Percentiles rank a stretch among this genome's conserved stretches.
Evolutionary conservation across 2,888 invertebrate genomes (phyloP).

Genomic region (Chironomus riparius): DNA sequence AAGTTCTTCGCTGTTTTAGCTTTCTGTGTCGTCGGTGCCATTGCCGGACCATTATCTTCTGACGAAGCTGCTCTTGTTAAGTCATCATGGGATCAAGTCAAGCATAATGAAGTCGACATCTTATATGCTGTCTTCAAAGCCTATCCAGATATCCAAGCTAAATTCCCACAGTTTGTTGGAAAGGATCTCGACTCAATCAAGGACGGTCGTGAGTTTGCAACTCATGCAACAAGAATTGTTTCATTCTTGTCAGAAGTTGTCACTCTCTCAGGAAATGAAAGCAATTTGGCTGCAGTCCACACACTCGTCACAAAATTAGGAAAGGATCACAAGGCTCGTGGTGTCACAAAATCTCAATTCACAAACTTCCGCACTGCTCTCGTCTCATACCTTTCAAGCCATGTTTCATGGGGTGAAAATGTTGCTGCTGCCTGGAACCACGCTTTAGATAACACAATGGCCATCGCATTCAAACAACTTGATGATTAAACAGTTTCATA

Average conservation of each 20-base stretch:
- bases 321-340: background rate
- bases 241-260: background rate
- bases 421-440: background rate
- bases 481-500: background rate
- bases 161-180: background rate
- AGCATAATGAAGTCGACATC: background rate
- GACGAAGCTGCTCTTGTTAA: background rate
- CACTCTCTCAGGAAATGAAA: background rate
- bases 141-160: background rate
- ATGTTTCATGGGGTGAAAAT: background rate
- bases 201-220: background rate
- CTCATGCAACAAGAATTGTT: background rate
- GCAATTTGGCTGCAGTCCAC: background rate
- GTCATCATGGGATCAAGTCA: background rate
- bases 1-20: background rate
- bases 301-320: background rate
- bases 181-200: background rate
- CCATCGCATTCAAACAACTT: background rate
- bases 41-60: background rate
- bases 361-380: background rate
- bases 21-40: background rate
- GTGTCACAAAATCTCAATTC: background rate
- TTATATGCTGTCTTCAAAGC: background rate
- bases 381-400: background rate
- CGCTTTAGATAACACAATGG: background rate